Conservation (phyloP, 2,888 invertebrate genomes). For the Latheticus oryzae region DNA sequence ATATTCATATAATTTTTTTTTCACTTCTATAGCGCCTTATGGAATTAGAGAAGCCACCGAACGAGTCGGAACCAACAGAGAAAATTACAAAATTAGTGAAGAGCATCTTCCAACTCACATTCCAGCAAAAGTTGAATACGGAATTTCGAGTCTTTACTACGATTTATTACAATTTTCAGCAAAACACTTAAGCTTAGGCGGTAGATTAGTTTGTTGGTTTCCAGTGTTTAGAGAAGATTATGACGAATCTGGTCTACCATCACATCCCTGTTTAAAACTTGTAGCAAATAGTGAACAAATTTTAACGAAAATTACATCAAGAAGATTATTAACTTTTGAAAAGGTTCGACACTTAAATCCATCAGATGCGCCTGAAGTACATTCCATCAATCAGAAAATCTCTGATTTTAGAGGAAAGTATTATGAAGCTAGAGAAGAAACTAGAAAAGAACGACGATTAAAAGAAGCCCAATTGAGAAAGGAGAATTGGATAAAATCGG, state of each 20-base stretch:
- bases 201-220: slow-evolving; percentile 95
- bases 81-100: slow-evolving; percentile 73
- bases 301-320: slow-evolving; percentile 81
- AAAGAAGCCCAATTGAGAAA: slow-evolving; percentile 62
- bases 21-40: slow-evolving; percentile 84
- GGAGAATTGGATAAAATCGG: slow-evolving; percentile 54
- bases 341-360: slow-evolving; percentile 71
- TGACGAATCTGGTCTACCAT: slow-evolving; percentile 77
- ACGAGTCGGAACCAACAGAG: slow-evolving; percentile 78
- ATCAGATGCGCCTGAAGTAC: slow-evolving; percentile 57
- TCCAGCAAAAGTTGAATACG: slow-evolving; percentile 88
- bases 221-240: slow-evolving; percentile 88
- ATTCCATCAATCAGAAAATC: slow-evolving; percentile 62
- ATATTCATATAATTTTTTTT: slow-evolving; percentile 2
- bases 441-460: slow-evolving; percentile 72
- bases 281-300: slow-evolving; percentile 91
- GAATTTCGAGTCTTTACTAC: slow-evolving; percentile 81
- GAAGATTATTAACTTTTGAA: slow-evolving; percentile 87
- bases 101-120: slow-evolving; percentile 78
- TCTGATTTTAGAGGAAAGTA: slow-evolving; percentile 75
- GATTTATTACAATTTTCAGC: slow-evolving; percentile 90
- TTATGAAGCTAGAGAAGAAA: slow-evolving; percentile 75
- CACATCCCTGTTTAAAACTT: slow-evolving; percentile 81
- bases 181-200: slow-evolving; percentile 77
- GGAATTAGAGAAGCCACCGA: slow-evolving; percentile 95